Evolutionary conservation across 1,140 invertebrate genomes (phyloP).

Genomic region (Heliconius hermathena): DNA sequence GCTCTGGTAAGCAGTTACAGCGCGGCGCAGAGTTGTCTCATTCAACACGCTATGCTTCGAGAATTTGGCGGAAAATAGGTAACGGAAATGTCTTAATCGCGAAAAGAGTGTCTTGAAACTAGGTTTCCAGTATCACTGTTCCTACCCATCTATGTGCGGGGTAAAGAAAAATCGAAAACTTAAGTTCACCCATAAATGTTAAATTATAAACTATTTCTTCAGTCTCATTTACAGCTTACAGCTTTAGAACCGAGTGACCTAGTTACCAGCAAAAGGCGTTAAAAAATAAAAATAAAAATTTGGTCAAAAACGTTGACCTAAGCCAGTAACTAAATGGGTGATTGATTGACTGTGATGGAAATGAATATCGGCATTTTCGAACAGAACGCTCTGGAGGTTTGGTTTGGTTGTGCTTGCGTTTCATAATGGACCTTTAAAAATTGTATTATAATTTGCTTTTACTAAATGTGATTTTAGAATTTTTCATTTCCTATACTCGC

Average conservation of each 20-base stretch:
- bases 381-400: neutral
- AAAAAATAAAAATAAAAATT: too few species aligned
- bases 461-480: neutral
- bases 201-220: neutral
- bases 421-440: too few species aligned
- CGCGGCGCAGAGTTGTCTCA: too few species aligned
- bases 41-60: too few species aligned
- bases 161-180: neutral
- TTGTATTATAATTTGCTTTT: neutral
- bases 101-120: too few species aligned
- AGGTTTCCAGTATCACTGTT: too few species aligned
- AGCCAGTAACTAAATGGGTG: conserved; percentile 18
- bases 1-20: too few species aligned
- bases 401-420: neutral
- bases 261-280: neutral
- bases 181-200: neutral
- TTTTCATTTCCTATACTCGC: neutral
- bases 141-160: too few species aligned
- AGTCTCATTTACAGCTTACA: neutral
- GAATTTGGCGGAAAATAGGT: too few species aligned
- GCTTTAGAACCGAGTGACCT: neutral
- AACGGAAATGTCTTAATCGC: too few species aligned
- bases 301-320: conserved; percentile 19
- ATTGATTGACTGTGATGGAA: conserved; percentile 25
- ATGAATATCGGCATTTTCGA: conserved; percentile 25